Percentiles rank a stretch among this genome's conserved stretches.
These are phyloP conservation scores for Drosophila gunungcola DNA, from an alignment of 1,140 invertebrate species.

Conservation along the genomic window DNA sequence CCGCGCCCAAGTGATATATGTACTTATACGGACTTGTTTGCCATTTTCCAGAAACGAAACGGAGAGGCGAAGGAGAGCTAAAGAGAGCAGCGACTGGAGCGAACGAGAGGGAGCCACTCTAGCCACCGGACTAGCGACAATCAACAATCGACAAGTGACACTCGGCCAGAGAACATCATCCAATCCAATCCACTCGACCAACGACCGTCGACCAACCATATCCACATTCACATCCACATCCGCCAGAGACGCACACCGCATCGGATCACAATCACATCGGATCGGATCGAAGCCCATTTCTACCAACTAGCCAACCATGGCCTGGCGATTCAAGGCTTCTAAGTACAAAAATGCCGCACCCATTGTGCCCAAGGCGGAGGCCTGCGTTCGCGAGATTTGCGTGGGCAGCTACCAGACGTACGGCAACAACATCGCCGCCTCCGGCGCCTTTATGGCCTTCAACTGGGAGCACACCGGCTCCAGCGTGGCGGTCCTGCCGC, in stretches of 20 bases:
- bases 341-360: slow-evolving; percentile 98
- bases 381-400: slow-evolving; percentile 94
- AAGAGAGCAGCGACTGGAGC: slow-evolving; percentile 7
- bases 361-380: slow-evolving; percentile 95
- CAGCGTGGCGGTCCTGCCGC: slow-evolving; percentile 93
- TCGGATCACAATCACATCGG: slow-evolving; percentile 13
- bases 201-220: neutral
- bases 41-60: slow-evolving; percentile 39
- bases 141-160: slow-evolving; percentile 16
- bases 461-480: slow-evolving; percentile 95
- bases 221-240: slow-evolving; percentile 2
- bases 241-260: slow-evolving; percentile 6
- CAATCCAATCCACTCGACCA: too few relatives aligned
- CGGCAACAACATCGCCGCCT: slow-evolving; percentile 97
- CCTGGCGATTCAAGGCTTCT: slow-evolving; percentile 97
- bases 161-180: slow-evolving; percentile 25
- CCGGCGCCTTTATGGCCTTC: slow-evolving; percentile 96
- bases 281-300: slow-evolving; percentile 5
- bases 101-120: slow-evolving; percentile 12
- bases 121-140: slow-evolving; percentile 4
- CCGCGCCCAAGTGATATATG: slow-evolving; percentile 25
- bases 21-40: slow-evolving; percentile 26
- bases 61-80: slow-evolving; percentile 4
- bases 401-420: slow-evolving; percentile 96
- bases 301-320: slow-evolving; percentile 86